phyloP scores from a whole-genome alignment of 2,888 invertebrate genomes.

The Macrophya annulata region DNA sequence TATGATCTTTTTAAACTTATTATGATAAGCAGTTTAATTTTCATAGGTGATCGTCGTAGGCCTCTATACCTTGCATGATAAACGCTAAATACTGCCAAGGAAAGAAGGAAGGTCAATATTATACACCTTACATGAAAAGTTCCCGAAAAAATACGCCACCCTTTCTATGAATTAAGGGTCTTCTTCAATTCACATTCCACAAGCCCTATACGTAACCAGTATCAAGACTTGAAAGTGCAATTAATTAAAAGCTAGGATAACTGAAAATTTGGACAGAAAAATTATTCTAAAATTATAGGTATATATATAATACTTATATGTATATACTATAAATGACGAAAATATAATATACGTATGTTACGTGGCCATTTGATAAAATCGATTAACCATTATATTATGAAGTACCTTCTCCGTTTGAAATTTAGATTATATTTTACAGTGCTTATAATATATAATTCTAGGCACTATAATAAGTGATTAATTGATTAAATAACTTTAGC shows the following conservation, averaged over 20 bases:
- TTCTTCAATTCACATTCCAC: conserved; percentile 4
- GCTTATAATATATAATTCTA: conserved; percentile 37
- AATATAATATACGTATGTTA: background rate
- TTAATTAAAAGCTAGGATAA: conserved; percentile 36
- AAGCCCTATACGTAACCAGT: conserved; percentile 6
- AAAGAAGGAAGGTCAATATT: background rate
- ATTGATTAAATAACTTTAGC: conserved; percentile 46
- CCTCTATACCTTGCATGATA: background rate
- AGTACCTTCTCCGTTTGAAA: conserved; percentile 41
- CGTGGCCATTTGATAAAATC: conserved; percentile 52
- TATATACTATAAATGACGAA: background rate
- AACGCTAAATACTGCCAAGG: conserved; percentile 43
- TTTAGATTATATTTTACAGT: conserved; percentile 46
- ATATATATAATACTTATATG: background rate
- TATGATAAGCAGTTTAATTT: background rate
- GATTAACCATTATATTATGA: conserved; percentile 20
- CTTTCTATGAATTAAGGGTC: background rate
- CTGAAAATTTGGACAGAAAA: conserved; percentile 36
- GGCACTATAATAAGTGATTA: conserved; percentile 47
- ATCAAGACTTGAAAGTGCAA: conserved; percentile 32
- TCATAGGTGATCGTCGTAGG: conserved; percentile 24
- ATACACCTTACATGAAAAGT: conserved; percentile 23
- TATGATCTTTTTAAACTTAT: background rate
- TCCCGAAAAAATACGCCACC: background rate
- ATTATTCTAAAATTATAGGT: conserved; percentile 30